A percentile compares a stretch with the other conserved stretches of the same genome.
phyloP scores from a whole-genome alignment of 2,888 invertebrate species.

The Melitaea athalia region DNA sequence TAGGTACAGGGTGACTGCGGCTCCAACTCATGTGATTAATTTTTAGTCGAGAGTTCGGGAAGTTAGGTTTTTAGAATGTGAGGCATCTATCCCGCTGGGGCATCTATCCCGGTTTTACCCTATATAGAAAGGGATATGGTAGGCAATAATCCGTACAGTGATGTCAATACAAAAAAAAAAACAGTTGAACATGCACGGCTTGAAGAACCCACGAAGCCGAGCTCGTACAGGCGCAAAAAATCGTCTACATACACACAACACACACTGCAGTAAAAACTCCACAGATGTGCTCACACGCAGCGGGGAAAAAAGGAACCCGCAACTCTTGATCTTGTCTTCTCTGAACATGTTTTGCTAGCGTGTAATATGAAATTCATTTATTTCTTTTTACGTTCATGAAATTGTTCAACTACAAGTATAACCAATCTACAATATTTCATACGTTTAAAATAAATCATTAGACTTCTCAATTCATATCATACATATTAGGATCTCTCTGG shows the following conservation, averaged over 20 bases:
- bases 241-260: constrained; percentile 50
- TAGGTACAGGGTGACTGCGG: too few relatives aligned
- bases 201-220: constrained; percentile 52
- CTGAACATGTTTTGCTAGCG: constrained; percentile 29
- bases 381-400: constrained; percentile 27
- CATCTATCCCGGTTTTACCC: too few relatives aligned
- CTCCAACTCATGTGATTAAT: too few relatives aligned
- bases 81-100: too few relatives aligned
- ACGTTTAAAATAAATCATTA: not conserved
- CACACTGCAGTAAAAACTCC: constrained; percentile 57
- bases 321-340: constrained; percentile 33
- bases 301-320: constrained; percentile 62
- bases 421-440: constrained; percentile 8
- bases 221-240: constrained; percentile 58
- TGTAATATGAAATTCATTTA: constrained; percentile 30
- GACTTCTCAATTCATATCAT: constrained; percentile 5
- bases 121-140: constrained; percentile 39
- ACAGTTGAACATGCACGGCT: constrained; percentile 54
- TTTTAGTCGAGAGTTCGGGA: too few relatives aligned
- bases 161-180: constrained; percentile 54
- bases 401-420: constrained; percentile 13
- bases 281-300: constrained; percentile 76
- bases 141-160: constrained; percentile 52
- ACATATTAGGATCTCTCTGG: constrained; percentile 10
- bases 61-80: too few relatives aligned